These are phyloP conservation scores for Pelodiscus sinensis DNA, from an alignment of 2,113 vertebrate species.

Conservation along the genomic window DNA sequence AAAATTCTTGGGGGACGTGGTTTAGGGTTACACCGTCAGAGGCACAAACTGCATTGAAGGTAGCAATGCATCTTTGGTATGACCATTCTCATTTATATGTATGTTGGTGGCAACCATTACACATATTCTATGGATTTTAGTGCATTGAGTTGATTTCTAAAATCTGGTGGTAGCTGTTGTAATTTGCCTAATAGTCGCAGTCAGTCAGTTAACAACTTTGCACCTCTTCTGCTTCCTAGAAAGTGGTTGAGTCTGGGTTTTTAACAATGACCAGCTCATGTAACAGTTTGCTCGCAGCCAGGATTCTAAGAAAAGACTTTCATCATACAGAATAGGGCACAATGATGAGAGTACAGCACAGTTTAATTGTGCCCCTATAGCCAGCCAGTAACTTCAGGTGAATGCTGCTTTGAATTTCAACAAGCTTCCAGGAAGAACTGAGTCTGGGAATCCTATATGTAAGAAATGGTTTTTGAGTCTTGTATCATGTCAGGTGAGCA, in stretches of 20 bases:
- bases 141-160: constrained; percentile 37
- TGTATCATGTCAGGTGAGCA: constrained; percentile 18
- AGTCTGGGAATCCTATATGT: background rate
- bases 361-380: background rate
- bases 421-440: background rate
- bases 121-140: constrained; percentile 21
- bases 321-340: background rate
- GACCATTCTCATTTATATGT: constrained; percentile 21
- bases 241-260: background rate
- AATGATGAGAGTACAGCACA: constrained; percentile 21
- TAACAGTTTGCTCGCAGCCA: constrained; percentile 11
- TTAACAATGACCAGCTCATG: background rate
- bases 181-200: constrained; percentile 39
- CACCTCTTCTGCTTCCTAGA: background rate
- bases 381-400: background rate
- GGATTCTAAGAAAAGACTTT: background rate
- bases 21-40: background rate
- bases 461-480: background rate
- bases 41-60: background rate
- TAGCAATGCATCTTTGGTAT: constrained; percentile 24
- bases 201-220: constrained; percentile 27
- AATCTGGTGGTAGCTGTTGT: constrained; percentile 29
- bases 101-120: constrained; percentile 44
- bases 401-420: constrained; percentile 7
- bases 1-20: constrained; percentile 6